These are phyloP conservation scores for Athripsodes cinereus DNA, from an alignment of 2,888 invertebrate species.

Conservation along the genomic window DNA sequence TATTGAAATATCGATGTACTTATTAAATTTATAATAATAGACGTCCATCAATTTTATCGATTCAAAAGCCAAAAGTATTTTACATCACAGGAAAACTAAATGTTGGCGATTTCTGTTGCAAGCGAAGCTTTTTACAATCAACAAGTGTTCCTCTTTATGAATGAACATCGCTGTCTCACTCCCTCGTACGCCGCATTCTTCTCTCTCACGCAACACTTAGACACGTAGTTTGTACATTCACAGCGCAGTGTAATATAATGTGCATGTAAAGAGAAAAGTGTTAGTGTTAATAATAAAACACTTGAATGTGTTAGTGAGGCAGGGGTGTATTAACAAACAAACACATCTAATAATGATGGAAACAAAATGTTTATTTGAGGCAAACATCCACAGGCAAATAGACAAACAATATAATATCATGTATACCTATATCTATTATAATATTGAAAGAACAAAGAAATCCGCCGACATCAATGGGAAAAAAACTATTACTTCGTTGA, in stretches of 20 bases:
- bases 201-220: not conserved
- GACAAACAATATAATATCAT: not conserved
- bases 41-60: too few relatives aligned
- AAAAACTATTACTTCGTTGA: not conserved
- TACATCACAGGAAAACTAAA: too few relatives aligned
- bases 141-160: constrained; percentile 21
- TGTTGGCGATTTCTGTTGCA: not conserved
- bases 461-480: not conserved
- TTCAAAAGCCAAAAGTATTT: too few relatives aligned
- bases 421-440: not conserved
- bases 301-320: not conserved
- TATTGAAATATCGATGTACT: too few relatives aligned
- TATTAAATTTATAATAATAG: too few relatives aligned
- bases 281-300: not conserved
- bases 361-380: not conserved
- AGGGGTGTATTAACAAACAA: not conserved
- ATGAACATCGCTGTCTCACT: constrained; percentile 16
- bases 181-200: constrained; percentile 11
- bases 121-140: constrained; percentile 10
- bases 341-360: not conserved
- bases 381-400: not conserved
- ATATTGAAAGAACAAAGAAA: not conserved
- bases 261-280: not conserved
- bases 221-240: not conserved
- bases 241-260: too few relatives aligned